Percentiles rank a stretch among this genome's conserved stretches.
These are phyloP conservation scores for Orbicella faveolata DNA, from an alignment of 64 coral and sea anemone genomes.

Conservation along the genomic window DNA sequence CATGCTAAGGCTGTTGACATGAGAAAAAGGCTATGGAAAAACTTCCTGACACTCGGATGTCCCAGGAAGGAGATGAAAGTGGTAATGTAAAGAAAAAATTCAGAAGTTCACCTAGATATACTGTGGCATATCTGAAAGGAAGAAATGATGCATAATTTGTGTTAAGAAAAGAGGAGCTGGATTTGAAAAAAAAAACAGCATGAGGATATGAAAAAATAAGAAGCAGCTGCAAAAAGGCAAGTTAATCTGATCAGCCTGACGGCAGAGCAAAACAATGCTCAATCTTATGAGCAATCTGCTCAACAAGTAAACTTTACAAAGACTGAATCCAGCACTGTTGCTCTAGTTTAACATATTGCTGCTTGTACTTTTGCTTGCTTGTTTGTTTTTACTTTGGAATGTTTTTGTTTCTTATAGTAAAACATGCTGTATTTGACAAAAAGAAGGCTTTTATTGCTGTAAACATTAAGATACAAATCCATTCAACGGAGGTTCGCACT, in stretches of 20 bases:
- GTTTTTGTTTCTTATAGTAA: neutral
- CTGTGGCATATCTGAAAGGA: constrained; percentile 14
- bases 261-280: constrained; percentile 14
- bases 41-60: neutral
- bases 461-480: neutral
- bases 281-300: too few species aligned
- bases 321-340: too few species aligned
- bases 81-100: neutral
- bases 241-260: constrained; percentile 27
- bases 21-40: too few species aligned
- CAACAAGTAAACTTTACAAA: too few species aligned
- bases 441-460: neutral
- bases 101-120: constrained; percentile 2
- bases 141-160: constrained; percentile 18
- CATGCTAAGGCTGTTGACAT: too few species aligned
- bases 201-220: constrained; percentile 19
- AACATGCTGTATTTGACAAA: constrained; percentile 24
- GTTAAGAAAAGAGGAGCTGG: constrained; percentile 20
- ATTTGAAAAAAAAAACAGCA: constrained; percentile 32
- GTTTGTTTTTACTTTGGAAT: neutral
- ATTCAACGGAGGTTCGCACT: constrained; percentile 22
- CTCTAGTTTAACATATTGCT: too few species aligned
- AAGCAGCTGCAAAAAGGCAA: constrained; percentile 34
- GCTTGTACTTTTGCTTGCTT: too few species aligned
- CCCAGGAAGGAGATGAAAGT: neutral